Evolutionary conservation across 2,797 vertebrate species (phyloP), one percentile per base, ranked within the genome.

Genomic region (Premnoplex brunnescens): DNA sequence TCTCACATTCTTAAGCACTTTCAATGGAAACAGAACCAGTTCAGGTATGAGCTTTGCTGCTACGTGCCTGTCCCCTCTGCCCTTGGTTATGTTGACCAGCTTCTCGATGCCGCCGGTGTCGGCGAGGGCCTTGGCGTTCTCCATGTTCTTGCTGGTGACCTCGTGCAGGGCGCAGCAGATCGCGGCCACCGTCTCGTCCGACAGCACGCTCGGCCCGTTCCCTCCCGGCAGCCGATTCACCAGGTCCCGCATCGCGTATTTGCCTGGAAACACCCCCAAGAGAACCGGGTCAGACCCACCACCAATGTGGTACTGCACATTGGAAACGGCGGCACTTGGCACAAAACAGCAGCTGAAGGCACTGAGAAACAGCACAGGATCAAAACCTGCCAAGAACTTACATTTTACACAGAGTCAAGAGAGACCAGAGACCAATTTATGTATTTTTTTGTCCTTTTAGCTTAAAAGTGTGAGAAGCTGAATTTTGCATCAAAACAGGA

Each of bases 141-240:
- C 99, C 99, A 99, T 99, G 98, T 99, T 99, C 94, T 99, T 99
- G 96, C 99, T 99, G 73, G 99, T 99, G 97, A 99, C 99, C 98
- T 99, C 99, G 6, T 99, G 99, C 97, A 99, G 97, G 28, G 99
- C 99, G 71, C 99, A 99, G 98, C 99, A 99, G 98, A 99, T 99
- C 7, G 99, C 99, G 0, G 99, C 99, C 93, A 99, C 98, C 0
- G 99, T 99, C 97, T 99, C 99, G 8, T 99, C 99, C 0, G 99
- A 99, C 94, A 99, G 96, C 84, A 99, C 96, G 81, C 98, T 98
- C 36, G 99, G 99, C 32, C 98, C 91, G 19, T 96, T 98, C 66
- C 99, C 99, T 0, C 99, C 99, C 0, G 99, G 99, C 72, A 99
- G 99, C 17, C 99, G 98, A 89, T 99, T 99, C 82, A 99, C 99